Evolutionary conservation across 1,140 invertebrate genomes (phyloP).

Genomic region (Diorhabda elongata): DNA sequence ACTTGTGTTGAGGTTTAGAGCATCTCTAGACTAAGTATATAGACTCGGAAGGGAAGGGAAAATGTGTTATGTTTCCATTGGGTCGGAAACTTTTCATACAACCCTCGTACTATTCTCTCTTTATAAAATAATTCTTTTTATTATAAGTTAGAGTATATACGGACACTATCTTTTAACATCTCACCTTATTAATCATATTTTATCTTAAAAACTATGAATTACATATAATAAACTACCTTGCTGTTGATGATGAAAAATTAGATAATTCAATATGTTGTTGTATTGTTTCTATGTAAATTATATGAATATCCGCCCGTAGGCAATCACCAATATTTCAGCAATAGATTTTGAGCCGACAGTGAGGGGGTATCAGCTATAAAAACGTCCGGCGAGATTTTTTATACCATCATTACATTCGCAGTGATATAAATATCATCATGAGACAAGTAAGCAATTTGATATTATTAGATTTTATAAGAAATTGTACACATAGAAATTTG

Average conservation of each 20-base stretch:
- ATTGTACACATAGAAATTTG: too few species aligned
- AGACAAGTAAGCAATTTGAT: neutral
- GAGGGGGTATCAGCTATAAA: conserved; percentile 10
- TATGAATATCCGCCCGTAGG: neutral
- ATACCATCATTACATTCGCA: neutral
- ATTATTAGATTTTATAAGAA: too few species aligned
- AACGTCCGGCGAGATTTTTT: conserved; percentile 2
- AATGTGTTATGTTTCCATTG: too few species aligned
- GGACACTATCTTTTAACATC: neutral
- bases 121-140: too few species aligned
- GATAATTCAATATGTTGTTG: neutral
- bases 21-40: too few species aligned
- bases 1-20: too few species aligned
- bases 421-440: neutral
- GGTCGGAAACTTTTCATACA: too few species aligned
- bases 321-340: conserved; percentile 4
- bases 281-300: neutral
- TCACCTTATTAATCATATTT: neutral
- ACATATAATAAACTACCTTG: neutral
- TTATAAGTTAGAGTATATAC: too few species aligned
- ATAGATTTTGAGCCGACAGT: neutral
- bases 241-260: neutral
- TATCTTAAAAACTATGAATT: neutral
- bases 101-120: too few species aligned
- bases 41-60: too few species aligned